Evolutionary conservation across 2,888 invertebrate genomes (phyloP), one percentile per base, ranked within the genome.

Genomic region (Erebia epiphron): DNA sequence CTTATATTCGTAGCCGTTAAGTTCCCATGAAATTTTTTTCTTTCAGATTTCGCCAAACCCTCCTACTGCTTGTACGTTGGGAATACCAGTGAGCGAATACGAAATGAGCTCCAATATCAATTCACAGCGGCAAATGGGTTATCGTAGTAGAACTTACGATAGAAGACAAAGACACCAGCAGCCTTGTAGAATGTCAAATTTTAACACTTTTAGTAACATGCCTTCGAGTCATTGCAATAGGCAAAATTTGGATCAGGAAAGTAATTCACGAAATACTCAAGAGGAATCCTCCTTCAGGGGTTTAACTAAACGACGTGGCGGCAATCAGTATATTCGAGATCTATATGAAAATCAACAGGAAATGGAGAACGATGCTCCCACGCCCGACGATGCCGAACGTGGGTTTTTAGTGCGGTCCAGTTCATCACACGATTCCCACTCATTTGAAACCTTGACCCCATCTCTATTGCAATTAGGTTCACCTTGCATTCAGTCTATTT

Each of bases 121-220:
- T 49, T 26, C 70, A 50, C 35, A 50, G 5, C 57, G 65, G 26
- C 14, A 18, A 5, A 71, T 64, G 65, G 64, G 56, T 57, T 67
- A 49, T 14, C 64, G 67, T 2, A 67, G 69, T 61, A 65, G 68
- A 64, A 52, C 52, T n/a, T n/a, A 8, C 16, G 13, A 64, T 49
- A 61, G 54, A 54, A 56, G 16, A 16, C 66, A 66, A 58, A 58
- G 63, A 49, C 66, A 64, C 35, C 35, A 35, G 18, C 66, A 41
- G 10, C 73, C 73, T 18, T 73, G 49, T 18, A 72, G 71, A 52
- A 67, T 73, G 63, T 56, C 73, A 16, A 70, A 70, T 69, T 52
- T 67, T 41, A 65, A 64, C 57, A 63, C 67, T 60, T 50, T 13
- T 18, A 16, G 54, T 14, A 18, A 58, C 41, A 69, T 56, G 9